These are phyloP conservation scores for Lasaia peninsularis DNA, from an alignment of 1,140 invertebrate species.

Conservation along the genomic window DNA sequence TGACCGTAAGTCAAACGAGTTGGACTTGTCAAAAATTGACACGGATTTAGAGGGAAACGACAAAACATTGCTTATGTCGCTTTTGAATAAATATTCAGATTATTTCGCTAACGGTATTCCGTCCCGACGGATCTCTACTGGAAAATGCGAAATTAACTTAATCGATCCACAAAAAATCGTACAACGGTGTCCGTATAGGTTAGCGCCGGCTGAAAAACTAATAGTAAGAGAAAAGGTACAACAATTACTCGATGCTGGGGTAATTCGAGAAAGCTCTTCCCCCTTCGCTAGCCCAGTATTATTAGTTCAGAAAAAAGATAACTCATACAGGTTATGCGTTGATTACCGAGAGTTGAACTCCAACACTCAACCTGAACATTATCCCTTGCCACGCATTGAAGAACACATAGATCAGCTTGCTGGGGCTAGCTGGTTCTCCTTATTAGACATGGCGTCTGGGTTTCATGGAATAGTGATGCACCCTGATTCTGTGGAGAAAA, in stretches of 20 bases:
- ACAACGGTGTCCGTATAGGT: conserved; percentile 16
- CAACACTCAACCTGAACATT: neutral
- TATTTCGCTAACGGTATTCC: neutral
- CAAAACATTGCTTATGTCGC: neutral
- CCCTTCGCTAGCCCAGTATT: neutral
- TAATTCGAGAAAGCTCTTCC: conserved; percentile 15
- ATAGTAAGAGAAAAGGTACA: conserved; percentile 26
- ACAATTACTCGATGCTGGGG: conserved; percentile 22
- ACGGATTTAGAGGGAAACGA: neutral
- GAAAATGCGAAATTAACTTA: neutral
- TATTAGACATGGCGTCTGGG: neutral
- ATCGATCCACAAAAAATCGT: neutral
- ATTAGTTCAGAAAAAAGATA: neutral
- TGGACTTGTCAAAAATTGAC: neutral
- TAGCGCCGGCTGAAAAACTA: conserved; percentile 29
- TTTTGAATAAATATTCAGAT: neutral
- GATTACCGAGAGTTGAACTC: neutral
- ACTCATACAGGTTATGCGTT: neutral
- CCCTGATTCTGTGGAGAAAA: neutral
- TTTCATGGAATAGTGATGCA: neutral
- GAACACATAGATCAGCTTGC: neutral
- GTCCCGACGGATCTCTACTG: neutral
- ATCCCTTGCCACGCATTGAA: neutral
- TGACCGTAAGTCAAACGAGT: neutral
- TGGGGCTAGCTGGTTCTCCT: neutral